These are phyloP conservation scores for Eonycteris spelaea DNA, from an alignment of 2,113 vertebrate species.

Conservation along the genomic window DNA sequence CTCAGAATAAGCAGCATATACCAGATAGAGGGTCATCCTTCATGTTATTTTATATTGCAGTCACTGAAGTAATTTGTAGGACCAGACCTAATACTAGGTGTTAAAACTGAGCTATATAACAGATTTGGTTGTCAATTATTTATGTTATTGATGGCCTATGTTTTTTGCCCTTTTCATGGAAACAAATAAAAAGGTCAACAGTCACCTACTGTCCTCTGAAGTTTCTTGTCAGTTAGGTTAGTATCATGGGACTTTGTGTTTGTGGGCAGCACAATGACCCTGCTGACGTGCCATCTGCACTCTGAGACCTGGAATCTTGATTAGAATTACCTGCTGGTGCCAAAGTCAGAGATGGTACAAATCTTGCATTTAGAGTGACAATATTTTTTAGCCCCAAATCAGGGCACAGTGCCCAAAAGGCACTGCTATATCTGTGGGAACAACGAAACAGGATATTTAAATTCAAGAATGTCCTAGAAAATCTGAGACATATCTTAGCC, in stretches of 20 bases:
- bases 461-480: conserved; percentile 45
- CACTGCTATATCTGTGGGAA: neutral
- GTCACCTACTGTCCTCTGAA: neutral
- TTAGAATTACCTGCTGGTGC: neutral
- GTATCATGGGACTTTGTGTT: neutral
- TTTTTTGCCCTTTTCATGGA: conserved; percentile 3
- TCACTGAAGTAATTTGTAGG: neutral
- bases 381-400: neutral
- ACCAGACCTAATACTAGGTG: neutral
- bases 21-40: neutral
- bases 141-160: neutral
- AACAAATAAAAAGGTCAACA: neutral
- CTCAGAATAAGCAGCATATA: neutral
- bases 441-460: conserved; percentile 35
- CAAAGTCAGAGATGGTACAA: neutral
- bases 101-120: neutral
- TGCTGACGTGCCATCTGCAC: conserved; percentile 30
- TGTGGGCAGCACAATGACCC: neutral
- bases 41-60: neutral
- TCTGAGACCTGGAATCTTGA: neutral
- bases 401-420: neutral
- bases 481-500: neutral
- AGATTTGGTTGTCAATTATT: neutral
- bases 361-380: neutral
- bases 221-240: neutral